Base-by-base conservation (phyloP, 2,888 invertebrate species). In the Quadroppia sp. region DNA sequence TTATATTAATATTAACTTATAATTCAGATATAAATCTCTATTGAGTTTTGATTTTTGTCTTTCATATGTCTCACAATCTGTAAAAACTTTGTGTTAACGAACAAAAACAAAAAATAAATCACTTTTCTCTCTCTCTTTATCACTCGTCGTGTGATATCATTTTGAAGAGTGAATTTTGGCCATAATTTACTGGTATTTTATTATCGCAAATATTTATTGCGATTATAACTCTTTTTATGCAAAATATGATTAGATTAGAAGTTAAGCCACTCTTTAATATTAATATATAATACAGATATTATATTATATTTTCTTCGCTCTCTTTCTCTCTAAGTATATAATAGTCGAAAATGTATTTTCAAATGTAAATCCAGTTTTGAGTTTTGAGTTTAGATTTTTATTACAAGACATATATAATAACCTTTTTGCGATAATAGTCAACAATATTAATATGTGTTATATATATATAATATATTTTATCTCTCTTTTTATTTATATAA, bases 171-270 rank as follows among this genome's bases (percentile, higher is more conserved):
- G n/a, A n/a, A n/a, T n/a, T 53, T 53, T 53, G 20, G n/a, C 23
- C 2, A 20, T 53, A 23, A 15, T 45, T 45, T 45, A 45, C 17
- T 13, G 17, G 11, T 11, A 45, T 61, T 61, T 30, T 61, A 61
- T 61, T 61, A 61, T 61, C 32, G 17, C 7, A 15, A 61, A 61
- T 61, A 61, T 61, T 61, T 61, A 61, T 61, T 61, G 36, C 36
- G 32, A 61, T 61, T 61, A 61, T 61, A 61, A 61, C 13, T 32
- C 32, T 7, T 61, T 53, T 53, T 25, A 17, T 32, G n/a, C 32
- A 30, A 61, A 61, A 30, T 15, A 32, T 61, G 61, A 61, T 61
- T 61, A 61, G 61, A 61, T 61, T 61, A 61, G 23, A 11, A 61
- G 32, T 61, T 32, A 61, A 61, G 61, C 30, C 61, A 61, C 61